Base-by-base conservation (phyloP, 1,140 invertebrate species). In the Neodiprion fabricii region DNA sequence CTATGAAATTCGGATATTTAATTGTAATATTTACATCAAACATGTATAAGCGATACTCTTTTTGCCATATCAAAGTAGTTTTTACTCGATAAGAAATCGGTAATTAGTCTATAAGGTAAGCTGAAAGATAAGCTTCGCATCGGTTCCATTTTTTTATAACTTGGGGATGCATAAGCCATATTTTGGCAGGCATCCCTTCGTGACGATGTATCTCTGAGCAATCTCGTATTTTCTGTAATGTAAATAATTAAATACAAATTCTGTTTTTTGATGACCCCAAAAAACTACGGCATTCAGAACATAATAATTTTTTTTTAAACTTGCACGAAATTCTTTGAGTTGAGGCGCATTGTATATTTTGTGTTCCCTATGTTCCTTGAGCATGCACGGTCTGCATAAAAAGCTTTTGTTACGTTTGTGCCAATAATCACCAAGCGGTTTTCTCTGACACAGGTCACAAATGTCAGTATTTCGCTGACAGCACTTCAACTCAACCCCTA, bases 401-500 rank as follows among this genome's bases (percentile, higher is more conserved):
- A 85, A 86, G 65, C 80, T 73, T 77, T 79, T 80, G 75, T 85
- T 81, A 47, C 83, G 80, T 10, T 77, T 79, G 49, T 86, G 85
- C 85, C 85, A 88, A 74, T 88, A 88, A 80, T 87, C 86, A 40
- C 84, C 85, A 1, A 66, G 21, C 40, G 82, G 80, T 74, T 78
- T 80, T 74, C 80, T 72, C 0, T 78, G 73, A 71, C 86, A 88
- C 67, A 80, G 67, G 68, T 80, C 78, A 68, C 86, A 88, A 53
- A 80, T 28, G 69, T 88, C 84, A 17, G 49, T 79, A 47, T 84
- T 86, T 71, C 67, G 76, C 17, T 74, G 77, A 14, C 81, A 84
- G 75, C 86, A 88, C 76, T 88, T 87, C 11, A 87, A 67, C 75
- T 84, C 79, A 17, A 86, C 83, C 0, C 83, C 83, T n/a, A 86